These are phyloP conservation scores for Acleris laterana DNA, from an alignment of 2,888 invertebrate species.

Conservation along the genomic window DNA sequence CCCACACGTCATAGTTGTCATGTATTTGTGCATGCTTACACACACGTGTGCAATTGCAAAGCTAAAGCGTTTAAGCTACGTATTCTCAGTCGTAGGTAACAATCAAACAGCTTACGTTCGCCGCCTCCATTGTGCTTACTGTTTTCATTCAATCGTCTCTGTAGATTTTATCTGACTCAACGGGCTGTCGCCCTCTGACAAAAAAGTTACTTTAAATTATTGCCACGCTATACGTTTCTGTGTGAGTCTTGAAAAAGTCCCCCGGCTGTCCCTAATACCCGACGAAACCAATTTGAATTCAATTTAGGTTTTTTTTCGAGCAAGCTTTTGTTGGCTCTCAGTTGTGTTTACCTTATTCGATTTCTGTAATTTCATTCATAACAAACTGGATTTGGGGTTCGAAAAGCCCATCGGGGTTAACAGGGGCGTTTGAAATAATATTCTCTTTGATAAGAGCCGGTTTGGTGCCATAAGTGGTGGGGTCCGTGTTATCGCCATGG, in stretches of 20 bases:
- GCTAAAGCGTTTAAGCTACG: too few relatives aligned
- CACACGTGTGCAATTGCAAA: too few relatives aligned
- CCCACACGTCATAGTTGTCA: too few relatives aligned
- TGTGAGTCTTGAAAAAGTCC: slow-evolving; percentile 73
- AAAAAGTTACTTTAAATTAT: slow-evolving; percentile 78
- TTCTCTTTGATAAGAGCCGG: slow-evolving; percentile 83
- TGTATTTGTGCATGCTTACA: too few relatives aligned
- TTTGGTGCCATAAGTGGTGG: slow-evolving; percentile 71
- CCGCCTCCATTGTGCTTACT: slow-evolving; percentile 50
- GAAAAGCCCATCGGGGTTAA: slow-evolving; percentile 80
- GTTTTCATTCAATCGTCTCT: slow-evolving; percentile 68
- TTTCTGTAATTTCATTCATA: slow-evolving; percentile 85
- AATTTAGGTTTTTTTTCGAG: slow-evolving; percentile 82
- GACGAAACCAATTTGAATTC: slow-evolving; percentile 85
- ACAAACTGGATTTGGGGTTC: slow-evolving; percentile 84
- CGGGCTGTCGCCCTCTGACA: slow-evolving; percentile 69
- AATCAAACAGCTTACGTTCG: slow-evolving; percentile 40
- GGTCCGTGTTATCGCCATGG: slow-evolving; percentile 65
- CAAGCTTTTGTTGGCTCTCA: slow-evolving; percentile 83
- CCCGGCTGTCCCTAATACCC: slow-evolving; percentile 82
- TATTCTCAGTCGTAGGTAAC: slow-evolving; percentile 22
- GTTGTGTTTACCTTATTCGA: slow-evolving; percentile 85
- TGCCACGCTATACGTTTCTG: slow-evolving; percentile 66
- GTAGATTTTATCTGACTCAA: slow-evolving; percentile 61
- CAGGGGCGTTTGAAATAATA: slow-evolving; percentile 85